These are phyloP conservation scores for Ceryle rudis DNA, from an alignment of 2,797 vertebrate species.

Conservation along the genomic window DNA sequence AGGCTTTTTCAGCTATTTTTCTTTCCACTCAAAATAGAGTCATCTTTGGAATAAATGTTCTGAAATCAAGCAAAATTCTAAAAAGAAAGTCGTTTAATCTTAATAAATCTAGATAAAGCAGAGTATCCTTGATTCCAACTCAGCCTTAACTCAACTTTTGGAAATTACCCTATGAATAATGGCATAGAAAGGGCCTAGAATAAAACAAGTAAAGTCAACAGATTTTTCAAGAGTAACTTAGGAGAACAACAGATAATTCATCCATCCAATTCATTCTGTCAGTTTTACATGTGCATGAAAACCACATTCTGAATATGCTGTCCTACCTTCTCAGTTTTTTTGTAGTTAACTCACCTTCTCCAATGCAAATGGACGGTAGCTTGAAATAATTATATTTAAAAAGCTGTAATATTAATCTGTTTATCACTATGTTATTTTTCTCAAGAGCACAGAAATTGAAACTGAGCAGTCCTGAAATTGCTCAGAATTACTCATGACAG, in stretches of 20 bases:
- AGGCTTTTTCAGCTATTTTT: conserved; percentile 49
- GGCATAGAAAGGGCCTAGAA: not conserved
- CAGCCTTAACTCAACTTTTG: not conserved
- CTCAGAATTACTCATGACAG: conserved; percentile 11
- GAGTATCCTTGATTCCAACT: not conserved
- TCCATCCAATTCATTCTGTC: not conserved
- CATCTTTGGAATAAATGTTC: not conserved
- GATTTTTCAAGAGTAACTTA: not conserved
- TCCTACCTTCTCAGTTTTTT: not conserved
- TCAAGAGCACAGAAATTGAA: conserved; percentile 10
- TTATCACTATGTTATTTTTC: conserved; percentile 9
- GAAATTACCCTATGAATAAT: not conserved
- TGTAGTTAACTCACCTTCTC: not conserved
- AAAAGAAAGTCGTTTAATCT: not conserved
- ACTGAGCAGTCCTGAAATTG: conserved; percentile 36
- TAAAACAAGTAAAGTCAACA: not conserved
- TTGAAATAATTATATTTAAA: not conserved
- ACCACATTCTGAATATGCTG: not conserved
- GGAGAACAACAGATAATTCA: not conserved
- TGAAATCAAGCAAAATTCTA: conserved; percentile 3
- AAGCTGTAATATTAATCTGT: not conserved
- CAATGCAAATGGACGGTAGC: not conserved
- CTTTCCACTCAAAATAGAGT: conserved; percentile 32
- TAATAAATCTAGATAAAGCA: not conserved
- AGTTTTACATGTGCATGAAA: not conserved